Conservation (phyloP, 2,888 invertebrate genomes). For the Cryptophagus acutangulus region DNA sequence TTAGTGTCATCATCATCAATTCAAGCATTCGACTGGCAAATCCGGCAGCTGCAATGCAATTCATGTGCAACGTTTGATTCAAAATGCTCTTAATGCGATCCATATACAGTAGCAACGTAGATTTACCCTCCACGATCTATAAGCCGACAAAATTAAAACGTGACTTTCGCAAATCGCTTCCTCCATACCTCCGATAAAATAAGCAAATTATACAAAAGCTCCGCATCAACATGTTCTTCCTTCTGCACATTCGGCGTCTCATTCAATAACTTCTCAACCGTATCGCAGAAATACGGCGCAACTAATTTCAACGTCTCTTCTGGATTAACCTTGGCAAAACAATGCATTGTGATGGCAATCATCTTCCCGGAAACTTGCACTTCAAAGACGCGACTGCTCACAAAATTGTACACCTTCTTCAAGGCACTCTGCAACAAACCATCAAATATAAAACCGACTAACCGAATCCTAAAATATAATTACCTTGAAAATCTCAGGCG, state of each 20-base stretch:
- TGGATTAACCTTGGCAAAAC: constrained; percentile 63
- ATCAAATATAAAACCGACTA: constrained; percentile 9
- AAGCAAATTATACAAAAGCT: constrained; percentile 71
- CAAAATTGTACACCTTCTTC: constrained; percentile 69
- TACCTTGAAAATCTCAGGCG: constrained; percentile 56
- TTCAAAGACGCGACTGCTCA: constrained; percentile 72
- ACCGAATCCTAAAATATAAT: constrained; percentile 26
- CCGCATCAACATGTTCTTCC: constrained; percentile 74
- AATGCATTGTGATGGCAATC: constrained; percentile 66
- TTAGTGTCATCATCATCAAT: constrained; percentile 56
- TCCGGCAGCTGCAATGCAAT: constrained; percentile 61
- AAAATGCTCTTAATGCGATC: constrained; percentile 62
- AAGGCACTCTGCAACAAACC: constrained; percentile 56
- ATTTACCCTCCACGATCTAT: constrained; percentile 61
- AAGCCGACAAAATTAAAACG: too few relatives aligned
- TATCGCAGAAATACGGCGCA: constrained; percentile 66
- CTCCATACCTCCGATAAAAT: constrained; percentile 68
- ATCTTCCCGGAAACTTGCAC: constrained; percentile 78
- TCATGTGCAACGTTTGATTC: constrained; percentile 64
- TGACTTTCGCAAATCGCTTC: too few relatives aligned
- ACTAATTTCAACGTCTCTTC: constrained; percentile 66
- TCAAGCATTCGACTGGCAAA: constrained; percentile 60
- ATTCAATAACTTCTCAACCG: constrained; percentile 56
- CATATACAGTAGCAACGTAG: constrained; percentile 60
- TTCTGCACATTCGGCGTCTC: constrained; percentile 63